phyloP scores from a whole-genome alignment of 2,888 invertebrate species.

The Caenorhabditis zanzibari region DNA sequence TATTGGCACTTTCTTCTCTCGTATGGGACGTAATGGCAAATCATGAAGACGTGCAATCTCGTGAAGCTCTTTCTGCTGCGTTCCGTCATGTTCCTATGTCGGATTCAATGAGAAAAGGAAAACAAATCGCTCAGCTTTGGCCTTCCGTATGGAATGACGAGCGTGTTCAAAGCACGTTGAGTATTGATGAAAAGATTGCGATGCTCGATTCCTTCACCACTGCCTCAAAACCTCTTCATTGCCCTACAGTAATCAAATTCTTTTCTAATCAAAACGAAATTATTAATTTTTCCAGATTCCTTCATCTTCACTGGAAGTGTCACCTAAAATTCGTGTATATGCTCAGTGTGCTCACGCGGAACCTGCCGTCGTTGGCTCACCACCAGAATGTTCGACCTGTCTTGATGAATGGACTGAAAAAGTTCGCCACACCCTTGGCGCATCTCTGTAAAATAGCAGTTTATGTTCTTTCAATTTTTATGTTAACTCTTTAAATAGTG shows the following conservation, averaged over 20 bases:
- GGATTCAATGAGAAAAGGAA: slow-evolving; percentile 67
- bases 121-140: slow-evolving; percentile 70
- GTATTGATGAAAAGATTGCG: slow-evolving; percentile 68
- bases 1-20: slow-evolving; percentile 68
- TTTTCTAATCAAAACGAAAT: background rate
- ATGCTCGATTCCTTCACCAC: slow-evolving; percentile 68
- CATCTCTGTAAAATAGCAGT: slow-evolving; percentile 15
- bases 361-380: slow-evolving; percentile 61
- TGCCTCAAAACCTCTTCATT: slow-evolving; percentile 54
- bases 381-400: slow-evolving; percentile 67
- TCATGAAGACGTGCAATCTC: slow-evolving; percentile 73
- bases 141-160: slow-evolving; percentile 71
- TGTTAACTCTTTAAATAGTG: slow-evolving; percentile 14
- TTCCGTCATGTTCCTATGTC: slow-evolving; percentile 71
- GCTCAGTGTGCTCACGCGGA: slow-evolving; percentile 72
- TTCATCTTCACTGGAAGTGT: slow-evolving; percentile 59
- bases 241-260: slow-evolving; percentile 44
- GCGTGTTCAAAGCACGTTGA: slow-evolving; percentile 59
- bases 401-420: slow-evolving; percentile 72
- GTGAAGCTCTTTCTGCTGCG: slow-evolving; percentile 66
- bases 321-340: slow-evolving; percentile 66
- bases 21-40: slow-evolving; percentile 75
- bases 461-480: slow-evolving; percentile 19
- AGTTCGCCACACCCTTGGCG: slow-evolving; percentile 66
- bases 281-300: slow-evolving; percentile 57